Evolutionary conservation across 2,888 invertebrate genomes (phyloP), one percentile per base, ranked within the genome.

Genomic region (Busseola fusca): DNA sequence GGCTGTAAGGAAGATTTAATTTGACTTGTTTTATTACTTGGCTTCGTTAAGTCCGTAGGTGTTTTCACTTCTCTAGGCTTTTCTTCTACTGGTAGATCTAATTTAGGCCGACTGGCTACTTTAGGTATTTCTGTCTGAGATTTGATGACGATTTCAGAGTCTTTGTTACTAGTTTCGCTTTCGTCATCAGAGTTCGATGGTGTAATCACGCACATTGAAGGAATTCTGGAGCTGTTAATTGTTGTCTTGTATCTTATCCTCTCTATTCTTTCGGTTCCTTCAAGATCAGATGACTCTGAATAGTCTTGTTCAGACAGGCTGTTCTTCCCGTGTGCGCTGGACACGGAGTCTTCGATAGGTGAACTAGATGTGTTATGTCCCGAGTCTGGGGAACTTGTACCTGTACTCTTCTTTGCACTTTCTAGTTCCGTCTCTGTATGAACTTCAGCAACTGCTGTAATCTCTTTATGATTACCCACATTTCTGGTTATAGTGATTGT

Each of bases 201-300:
- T 25, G 98, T 98, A 64, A 98, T 98, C 4, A 98, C 98, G 92
- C 98, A 98, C 97, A 98, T 98, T 9, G 98, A 98, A 1, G 98
- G 98, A 88, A 98, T 98, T 84, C 98, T 96, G 84, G 98, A 98
- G 66, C 98, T 97, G 87, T 97, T 98, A 58, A 98, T 98, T 2
- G 98, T 97, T 0, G 98, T 98, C 93, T 98, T 98, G 58, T 97
- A 97, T 76, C 98, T 96, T 80, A 98, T 98, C 83, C 98, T 96
- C 92, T 98, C 98, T 86, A 98, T 97, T 87, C 98, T 96, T 89
- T 98, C 98, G 40, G 98, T 97, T n/a, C 98, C 98, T 94, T 98
- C 98, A 83, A 98, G 95, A 90, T 98, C 98, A 0, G 98, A 98
- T 57, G 98, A 97, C 93, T 98, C 98, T 1, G 98, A 98, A 90